Evolutionary conservation across 37 sponge, comb jelly and placozoan genomes (phyloP).

Genomic region (Spongia lamella): DNA sequence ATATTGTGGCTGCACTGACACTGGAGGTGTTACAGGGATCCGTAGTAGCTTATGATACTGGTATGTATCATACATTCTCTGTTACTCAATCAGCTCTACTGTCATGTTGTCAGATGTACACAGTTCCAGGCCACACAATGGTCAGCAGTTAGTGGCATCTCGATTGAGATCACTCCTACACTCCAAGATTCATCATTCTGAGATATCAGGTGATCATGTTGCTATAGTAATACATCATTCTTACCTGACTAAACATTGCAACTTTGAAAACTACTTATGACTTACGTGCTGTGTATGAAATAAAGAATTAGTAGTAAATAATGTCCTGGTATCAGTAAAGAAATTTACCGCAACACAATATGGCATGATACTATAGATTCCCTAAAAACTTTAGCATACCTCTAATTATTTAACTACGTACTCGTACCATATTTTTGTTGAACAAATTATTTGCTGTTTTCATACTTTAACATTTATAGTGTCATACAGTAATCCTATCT

Average conservation of each 20-base stretch:
- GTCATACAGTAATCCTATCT: too few relatives aligned
- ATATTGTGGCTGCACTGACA: conserved; percentile 82
- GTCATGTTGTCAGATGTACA: conserved; percentile 81
- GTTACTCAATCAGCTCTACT: background rate
- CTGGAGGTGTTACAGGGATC: conserved; percentile 82
- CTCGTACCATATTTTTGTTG: too few relatives aligned
- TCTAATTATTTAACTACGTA: too few relatives aligned
- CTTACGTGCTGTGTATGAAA: too few relatives aligned
- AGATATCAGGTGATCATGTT: conserved; percentile 71
- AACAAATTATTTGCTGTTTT: too few relatives aligned
- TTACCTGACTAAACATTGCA: background rate
- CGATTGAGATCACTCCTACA: conserved; percentile 82
- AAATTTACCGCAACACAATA: too few relatives aligned
- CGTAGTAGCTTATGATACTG: conserved; percentile 71
- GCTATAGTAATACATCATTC: background rate
- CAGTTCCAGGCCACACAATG: conserved; percentile 73
- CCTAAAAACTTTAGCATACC: too few relatives aligned
- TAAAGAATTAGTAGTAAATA: too few relatives aligned
- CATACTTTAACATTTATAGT: too few relatives aligned
- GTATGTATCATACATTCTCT: conserved; percentile 14
- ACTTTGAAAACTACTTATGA: too few relatives aligned
- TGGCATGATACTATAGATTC: too few relatives aligned
- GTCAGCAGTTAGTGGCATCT: conserved; percentile 82
- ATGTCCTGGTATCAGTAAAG: too few relatives aligned
- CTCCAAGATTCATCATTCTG: conserved; percentile 78